Conservation (phyloP, 2,888 invertebrate species). For the Lymantria dispar region DNA sequence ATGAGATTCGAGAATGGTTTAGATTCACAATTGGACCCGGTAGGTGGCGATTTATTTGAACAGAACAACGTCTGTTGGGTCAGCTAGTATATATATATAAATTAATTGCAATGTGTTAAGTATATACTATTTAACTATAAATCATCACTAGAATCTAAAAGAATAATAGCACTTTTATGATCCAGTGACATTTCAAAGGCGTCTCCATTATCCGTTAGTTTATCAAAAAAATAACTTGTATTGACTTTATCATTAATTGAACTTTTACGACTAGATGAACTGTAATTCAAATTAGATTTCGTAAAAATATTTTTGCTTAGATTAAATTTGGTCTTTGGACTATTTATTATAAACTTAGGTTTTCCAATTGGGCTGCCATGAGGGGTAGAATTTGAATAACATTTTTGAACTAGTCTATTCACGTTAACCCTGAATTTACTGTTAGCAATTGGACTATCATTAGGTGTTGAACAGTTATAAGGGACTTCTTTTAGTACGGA, state of each 20-base stretch:
- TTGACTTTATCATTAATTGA: conserved; percentile 47
- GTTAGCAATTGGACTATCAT: conserved; percentile 49
- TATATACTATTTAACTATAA: neutral
- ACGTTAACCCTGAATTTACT: conserved; percentile 18
- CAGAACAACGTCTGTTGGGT: too few species aligned
- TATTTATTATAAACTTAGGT: neutral
- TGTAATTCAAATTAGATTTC: conserved; percentile 28
- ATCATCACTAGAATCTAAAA: conserved; percentile 58
- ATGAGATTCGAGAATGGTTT: too few species aligned
- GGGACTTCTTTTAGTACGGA: conserved; percentile 42
- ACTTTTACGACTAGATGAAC: conserved; percentile 38
- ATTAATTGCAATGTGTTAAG: too few species aligned
- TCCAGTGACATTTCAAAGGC: conserved; percentile 84
- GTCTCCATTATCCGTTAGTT: conserved; percentile 74
- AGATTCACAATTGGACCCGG: too few species aligned
- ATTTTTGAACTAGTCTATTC: conserved; percentile 1
- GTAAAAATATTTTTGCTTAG: conserved; percentile 15
- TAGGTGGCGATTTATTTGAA: too few species aligned
- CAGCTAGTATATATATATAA: too few species aligned
- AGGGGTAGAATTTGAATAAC: conserved; percentile 59
- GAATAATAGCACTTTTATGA: conserved; percentile 44
- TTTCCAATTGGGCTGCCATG: conserved; percentile 45
- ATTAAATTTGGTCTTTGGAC: neutral
- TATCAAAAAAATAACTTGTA: conserved; percentile 81
- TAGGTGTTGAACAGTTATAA: conserved; percentile 69